Evolutionary conservation across 2,797 vertebrate genomes (phyloP).

Genomic region (Dermochelys coriacea): DNA sequence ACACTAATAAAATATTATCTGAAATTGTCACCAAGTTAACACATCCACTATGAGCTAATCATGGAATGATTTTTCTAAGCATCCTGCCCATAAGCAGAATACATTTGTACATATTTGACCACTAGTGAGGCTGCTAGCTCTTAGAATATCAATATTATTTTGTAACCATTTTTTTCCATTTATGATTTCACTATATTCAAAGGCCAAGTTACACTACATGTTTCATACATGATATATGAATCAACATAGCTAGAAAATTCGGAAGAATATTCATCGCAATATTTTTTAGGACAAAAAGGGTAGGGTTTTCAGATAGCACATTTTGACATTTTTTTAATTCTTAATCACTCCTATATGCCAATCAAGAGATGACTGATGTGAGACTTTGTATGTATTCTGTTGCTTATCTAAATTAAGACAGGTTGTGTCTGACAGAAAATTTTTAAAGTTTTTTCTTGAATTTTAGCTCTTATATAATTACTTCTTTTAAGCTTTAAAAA

Average conservation of each 20-base stretch:
- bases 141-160: background rate
- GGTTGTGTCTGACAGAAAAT: background rate
- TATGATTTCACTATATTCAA: background rate
- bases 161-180: background rate
- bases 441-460: background rate
- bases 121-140: background rate
- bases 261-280: background rate
- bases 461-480: background rate
- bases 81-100: background rate
- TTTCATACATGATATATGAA: background rate
- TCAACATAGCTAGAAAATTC: background rate
- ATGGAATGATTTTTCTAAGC: background rate
- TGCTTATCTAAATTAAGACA: constrained; percentile 1
- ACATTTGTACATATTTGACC: background rate
- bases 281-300: background rate
- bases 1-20: background rate
- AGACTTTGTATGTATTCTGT: background rate
- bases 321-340: background rate
- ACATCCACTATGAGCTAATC: background rate
- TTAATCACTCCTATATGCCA: background rate
- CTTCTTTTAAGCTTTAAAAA: background rate
- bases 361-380: background rate
- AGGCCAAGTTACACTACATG: background rate
- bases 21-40: background rate
- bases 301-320: background rate